phyloP scores from a whole-genome alignment of 2,888 invertebrate species.

The Leptura quadrifasciata region DNA sequence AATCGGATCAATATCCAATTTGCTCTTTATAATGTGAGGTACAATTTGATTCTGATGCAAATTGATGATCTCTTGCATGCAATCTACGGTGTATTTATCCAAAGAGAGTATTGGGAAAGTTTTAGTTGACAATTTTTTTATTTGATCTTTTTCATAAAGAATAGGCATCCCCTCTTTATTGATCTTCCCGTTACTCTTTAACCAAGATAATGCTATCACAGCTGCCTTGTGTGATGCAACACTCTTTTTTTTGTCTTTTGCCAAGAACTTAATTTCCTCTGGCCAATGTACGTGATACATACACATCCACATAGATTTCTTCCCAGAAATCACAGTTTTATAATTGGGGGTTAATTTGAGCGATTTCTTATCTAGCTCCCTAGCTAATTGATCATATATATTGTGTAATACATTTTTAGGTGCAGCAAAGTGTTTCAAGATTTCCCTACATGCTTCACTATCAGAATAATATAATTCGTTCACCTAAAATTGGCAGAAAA shows the following conservation, averaged over 20 bases:
- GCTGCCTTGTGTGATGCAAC: slow-evolving; percentile 77
- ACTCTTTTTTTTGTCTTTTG: slow-evolving; percentile 75
- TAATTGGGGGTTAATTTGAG: slow-evolving; percentile 71
- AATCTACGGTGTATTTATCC: slow-evolving; percentile 65
- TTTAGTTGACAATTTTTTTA: slow-evolving; percentile 69
- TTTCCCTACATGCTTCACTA: slow-evolving; percentile 18
- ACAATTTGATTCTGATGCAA: slow-evolving; percentile 60
- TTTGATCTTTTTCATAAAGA: slow-evolving; percentile 73
- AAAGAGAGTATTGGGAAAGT: slow-evolving; percentile 63
- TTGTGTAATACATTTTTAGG: slow-evolving; percentile 76
- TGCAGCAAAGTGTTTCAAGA: slow-evolving; percentile 72
- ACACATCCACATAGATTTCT: slow-evolving; percentile 74
- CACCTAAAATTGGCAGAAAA: slow-evolving; percentile 4
- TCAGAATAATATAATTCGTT: slow-evolving; percentile 6
- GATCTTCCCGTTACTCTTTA: slow-evolving; percentile 74
- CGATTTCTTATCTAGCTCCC: slow-evolving; percentile 70
- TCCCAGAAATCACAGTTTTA: slow-evolving; percentile 65
- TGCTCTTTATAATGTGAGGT: slow-evolving; percentile 51
- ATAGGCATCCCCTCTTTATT: slow-evolving; percentile 74
- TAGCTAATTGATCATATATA: slow-evolving; percentile 72
- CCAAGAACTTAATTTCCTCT: slow-evolving; percentile 75
- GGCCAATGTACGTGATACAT: slow-evolving; percentile 79
- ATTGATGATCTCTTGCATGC: slow-evolving; percentile 72
- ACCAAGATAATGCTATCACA: slow-evolving; percentile 76
- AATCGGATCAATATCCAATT: slow-evolving; percentile 36